Evolutionary conservation across 2,888 invertebrate genomes (phyloP).

Genomic region (Octodonta nipae): DNA sequence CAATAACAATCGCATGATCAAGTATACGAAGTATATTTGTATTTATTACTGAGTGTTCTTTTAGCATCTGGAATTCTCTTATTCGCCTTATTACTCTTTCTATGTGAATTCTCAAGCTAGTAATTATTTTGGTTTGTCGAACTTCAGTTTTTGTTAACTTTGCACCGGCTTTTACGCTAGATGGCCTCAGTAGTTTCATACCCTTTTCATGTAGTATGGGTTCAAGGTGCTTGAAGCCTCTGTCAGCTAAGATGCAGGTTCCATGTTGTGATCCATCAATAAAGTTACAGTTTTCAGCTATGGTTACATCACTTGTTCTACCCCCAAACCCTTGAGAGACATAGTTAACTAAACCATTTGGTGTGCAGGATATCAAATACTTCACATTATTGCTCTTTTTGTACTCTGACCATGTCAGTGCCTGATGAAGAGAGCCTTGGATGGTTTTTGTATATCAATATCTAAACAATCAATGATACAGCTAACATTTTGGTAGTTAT

Average conservation of each 20-base stretch:
- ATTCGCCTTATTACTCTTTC: too few relatives aligned
- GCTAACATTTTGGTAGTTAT: too few relatives aligned
- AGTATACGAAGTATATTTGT: too few relatives aligned
- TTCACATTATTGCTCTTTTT: constrained; percentile 16
- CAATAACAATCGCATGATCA: too few relatives aligned
- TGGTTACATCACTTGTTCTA: constrained; percentile 11
- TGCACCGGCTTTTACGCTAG: too few relatives aligned
- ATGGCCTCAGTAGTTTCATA: constrained; percentile 5
- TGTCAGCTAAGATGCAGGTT: constrained; percentile 9
- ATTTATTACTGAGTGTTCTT: too few relatives aligned
- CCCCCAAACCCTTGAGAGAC: constrained; percentile 5
- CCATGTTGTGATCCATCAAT: constrained; percentile 6
- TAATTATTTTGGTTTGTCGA: too few relatives aligned
- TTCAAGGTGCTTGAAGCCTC: constrained; percentile 8
- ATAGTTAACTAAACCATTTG: constrained; percentile 16
- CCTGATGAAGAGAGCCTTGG: constrained; percentile 8
- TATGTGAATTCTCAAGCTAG: too few relatives aligned
- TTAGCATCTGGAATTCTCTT: too few relatives aligned
- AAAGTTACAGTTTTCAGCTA: constrained; percentile 11
- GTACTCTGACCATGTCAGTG: constrained; percentile 27
- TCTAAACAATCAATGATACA: constrained; percentile 13
- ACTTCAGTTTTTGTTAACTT: too few relatives aligned
- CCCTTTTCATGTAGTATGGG: background rate
- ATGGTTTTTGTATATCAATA: constrained; percentile 11
- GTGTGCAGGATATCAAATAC: too few relatives aligned